Evolutionary conservation across 2,888 invertebrate species (phyloP), one percentile per base, ranked within the genome.

Genomic region (Ectemnius cavifrons): DNA sequence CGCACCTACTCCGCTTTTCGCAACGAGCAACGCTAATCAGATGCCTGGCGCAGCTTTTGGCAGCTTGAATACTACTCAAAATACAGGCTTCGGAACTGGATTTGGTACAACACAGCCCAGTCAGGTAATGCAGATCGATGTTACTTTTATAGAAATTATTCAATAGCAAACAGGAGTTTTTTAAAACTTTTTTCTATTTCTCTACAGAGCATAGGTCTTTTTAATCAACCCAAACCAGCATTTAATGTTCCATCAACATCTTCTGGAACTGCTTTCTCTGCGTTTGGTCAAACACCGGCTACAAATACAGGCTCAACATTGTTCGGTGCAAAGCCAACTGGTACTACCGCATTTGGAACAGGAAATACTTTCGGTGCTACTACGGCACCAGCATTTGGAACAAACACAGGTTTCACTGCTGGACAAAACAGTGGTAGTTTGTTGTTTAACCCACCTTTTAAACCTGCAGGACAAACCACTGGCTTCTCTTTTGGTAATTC

Each of bases 281-380:
- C 90, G 1, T 92, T 92, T 77, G 91, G 92, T 2, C 89, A 88
- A 63, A 75, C 89, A 3, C 77, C 89, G 2, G 81, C 87, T 18
- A 79, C 72, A 23, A 83, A 76, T 62, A 71, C 84, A 6, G 72
- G 77, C 27, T 65, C 77, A 28, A 61, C 65, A 16, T 70, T 86
- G 0, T 94, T 94, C 80, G 92, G 92, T 8, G 89, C 90, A 16
- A 90, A 92, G 0, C 91, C 92, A 27, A 90, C 91, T 0, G 83
- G 91, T 6, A 88, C 91, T 0, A 89, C 91, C 59, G 91, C 91
- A 0, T 89, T 92, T 2, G 93, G 92, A 87, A 77, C 89, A 52
- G 75, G 86, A 11, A 70, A 87, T 2, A 81, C 87, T 8, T 89
- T 89, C 73, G 89, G 90, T 8, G 73, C 86, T 45, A 82, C 80